phyloP scores from a whole-genome alignment of 2,113 vertebrate genomes.

The Ibidorhyncha struthersii region DNA sequence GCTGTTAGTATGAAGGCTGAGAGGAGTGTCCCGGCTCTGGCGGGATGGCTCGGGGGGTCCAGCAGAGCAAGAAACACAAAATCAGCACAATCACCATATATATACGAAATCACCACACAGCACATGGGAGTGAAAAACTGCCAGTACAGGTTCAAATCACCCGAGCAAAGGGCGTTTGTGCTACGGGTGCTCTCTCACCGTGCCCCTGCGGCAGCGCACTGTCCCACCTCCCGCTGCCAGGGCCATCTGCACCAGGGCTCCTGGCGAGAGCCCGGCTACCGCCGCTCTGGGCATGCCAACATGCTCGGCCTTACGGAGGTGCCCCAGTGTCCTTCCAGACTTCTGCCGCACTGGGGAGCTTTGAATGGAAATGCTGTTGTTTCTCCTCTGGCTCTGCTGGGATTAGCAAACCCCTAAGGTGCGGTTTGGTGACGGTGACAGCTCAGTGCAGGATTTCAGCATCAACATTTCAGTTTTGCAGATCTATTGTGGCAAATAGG shows the following conservation, averaged over 20 bases:
- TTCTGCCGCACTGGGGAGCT: neutral
- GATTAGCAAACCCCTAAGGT: fast-evolving
- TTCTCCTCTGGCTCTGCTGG: neutral
- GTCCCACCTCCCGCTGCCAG: fast-evolving
- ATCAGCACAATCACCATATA: neutral
- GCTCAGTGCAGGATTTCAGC: neutral
- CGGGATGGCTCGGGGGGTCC: neutral
- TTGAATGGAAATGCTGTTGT: neutral
- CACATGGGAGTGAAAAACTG: neutral
- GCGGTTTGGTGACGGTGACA: neutral
- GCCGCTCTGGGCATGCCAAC: neutral
- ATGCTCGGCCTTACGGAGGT: fast-evolving
- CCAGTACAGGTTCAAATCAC: fast-evolving
- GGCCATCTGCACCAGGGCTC: too few species aligned
- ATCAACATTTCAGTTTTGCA: neutral
- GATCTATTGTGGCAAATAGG: neutral
- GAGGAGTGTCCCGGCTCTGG: neutral
- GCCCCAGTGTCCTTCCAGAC: neutral
- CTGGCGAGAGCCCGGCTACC: fast-evolving
- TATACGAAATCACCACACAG: neutral
- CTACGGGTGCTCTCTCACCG: neutral
- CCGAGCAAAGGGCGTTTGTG: neutral
- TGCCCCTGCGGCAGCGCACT: neutral
- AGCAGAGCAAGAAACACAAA: neutral
- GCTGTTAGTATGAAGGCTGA: neutral